Base-by-base conservation (phyloP, 2,113 vertebrate species). In the Echinops telfairi region DNA sequence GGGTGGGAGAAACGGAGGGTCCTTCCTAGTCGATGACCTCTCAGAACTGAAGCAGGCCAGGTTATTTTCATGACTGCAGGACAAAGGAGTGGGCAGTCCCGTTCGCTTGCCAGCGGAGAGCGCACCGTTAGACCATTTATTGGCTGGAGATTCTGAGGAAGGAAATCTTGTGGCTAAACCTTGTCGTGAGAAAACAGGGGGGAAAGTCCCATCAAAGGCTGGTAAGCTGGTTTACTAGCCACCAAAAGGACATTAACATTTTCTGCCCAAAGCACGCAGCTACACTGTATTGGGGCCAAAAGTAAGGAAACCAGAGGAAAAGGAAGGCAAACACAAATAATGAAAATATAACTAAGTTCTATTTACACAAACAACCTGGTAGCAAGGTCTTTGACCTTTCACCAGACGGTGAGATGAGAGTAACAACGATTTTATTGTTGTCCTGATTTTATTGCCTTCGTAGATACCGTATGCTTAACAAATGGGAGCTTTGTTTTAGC, bases 91-190 rank as follows among this genome's bases (percentile, higher is more conserved):
- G 6, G 2, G 25, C 66, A 68, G 20, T 7, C 68, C 77, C 70
- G 64, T 64, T 79, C 19, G 10, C 10, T 76, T 36, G 5, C 29
- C 66, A 15, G 25, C 15, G 31, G 1, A 29, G 25, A 19, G 15
- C 20, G 33, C 53, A 60, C 53, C 57, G 17, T 36, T 1, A 0
- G n/a, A 62, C n/a, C 14, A 3, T 38, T 73, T 47, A 73, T 8
- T 20, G 29, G 53, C 25, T 14, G 31, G 88, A 47, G 14, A 85
- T 88, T 90, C 79, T 92, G 83, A 93, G 86, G 83, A 97, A 97
- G 91, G 87, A 96, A 85, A 89, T 64, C 43, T 84, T 91, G 89
- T 89, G 84, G 91, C 43, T 84, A 53, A 10, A 64, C 6, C 53
- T 68, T 62, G 53, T 68, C 70, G 23, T 60, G 27, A 84, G 14